Evolutionary conservation across 2,113 vertebrate species (phyloP).

Genomic region (Sylvilagus bachmani): DNA sequence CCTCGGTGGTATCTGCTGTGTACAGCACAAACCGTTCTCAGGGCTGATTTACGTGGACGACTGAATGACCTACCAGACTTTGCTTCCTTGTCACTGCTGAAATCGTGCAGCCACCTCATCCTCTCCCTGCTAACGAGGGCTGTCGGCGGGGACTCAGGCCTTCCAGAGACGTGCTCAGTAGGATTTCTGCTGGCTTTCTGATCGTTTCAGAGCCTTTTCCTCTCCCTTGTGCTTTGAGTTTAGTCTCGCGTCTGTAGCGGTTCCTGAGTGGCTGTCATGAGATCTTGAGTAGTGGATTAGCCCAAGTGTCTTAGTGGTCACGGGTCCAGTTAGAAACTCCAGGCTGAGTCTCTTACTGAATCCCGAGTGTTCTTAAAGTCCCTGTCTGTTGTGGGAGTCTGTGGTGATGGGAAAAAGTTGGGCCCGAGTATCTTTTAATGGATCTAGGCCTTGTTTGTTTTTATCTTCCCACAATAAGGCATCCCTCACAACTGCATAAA

Average conservation of each 20-base stretch:
- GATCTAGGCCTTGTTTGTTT: constrained; percentile 25
- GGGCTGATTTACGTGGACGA: neutral
- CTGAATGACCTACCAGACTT: neutral
- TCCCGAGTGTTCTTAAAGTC: neutral
- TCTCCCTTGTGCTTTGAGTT: neutral
- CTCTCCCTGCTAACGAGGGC: neutral
- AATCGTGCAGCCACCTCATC: neutral
- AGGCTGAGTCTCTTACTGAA: neutral
- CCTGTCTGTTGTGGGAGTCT: neutral
- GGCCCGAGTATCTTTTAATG: neutral
- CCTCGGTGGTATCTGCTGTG: neutral
- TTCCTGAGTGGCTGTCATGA: neutral
- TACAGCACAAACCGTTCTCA: neutral
- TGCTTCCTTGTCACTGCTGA: neutral
- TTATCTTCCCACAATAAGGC: neutral
- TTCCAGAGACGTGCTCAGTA: neutral
- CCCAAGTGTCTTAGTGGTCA: neutral
- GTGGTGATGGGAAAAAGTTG: neutral
- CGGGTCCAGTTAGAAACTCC: neutral
- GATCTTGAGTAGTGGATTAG: neutral
- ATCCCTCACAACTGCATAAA: neutral
- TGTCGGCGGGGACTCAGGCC: neutral
- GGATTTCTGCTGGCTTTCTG: neutral
- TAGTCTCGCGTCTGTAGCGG: neutral
- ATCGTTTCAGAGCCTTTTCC: neutral